Conservation (phyloP, 2,113 vertebrate species). For the Coreoperca whiteheadi region DNA sequence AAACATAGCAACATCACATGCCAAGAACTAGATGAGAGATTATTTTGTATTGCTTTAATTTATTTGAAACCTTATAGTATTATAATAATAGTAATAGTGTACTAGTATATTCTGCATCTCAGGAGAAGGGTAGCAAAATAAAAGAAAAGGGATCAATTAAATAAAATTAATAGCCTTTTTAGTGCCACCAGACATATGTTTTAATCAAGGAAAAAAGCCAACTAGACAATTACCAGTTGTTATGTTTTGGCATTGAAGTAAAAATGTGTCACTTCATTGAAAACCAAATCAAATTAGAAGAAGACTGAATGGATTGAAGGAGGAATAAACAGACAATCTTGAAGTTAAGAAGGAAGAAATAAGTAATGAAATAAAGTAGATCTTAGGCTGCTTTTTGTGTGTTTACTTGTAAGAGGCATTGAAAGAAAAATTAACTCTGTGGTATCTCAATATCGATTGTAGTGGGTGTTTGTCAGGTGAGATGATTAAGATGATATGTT, state of each 20-base stretch:
- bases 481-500: slow-evolving; percentile 2
- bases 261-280: background rate
- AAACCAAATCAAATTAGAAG: background rate
- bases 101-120: too few relatives aligned
- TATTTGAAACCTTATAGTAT: background rate
- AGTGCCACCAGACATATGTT: too few relatives aligned
- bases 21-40: background rate
- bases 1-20: background rate
- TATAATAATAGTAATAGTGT: too few relatives aligned
- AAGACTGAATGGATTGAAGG: background rate
- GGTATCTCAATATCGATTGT: background rate
- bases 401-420: background rate
- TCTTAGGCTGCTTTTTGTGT: slow-evolving; percentile 2
- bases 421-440: background rate
- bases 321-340: background rate
- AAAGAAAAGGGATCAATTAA: too few relatives aligned
- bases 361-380: background rate
- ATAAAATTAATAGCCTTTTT: too few relatives aligned
- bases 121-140: too few relatives aligned
- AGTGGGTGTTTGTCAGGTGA: slow-evolving; percentile 4
- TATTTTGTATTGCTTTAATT: background rate
- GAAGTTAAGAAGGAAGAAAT: background rate
- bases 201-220: background rate
- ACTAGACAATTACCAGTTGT: background rate
- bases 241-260: background rate